Base-by-base conservation (phyloP, 2,888 invertebrate genomes). In the Thymelicus lineola region DNA sequence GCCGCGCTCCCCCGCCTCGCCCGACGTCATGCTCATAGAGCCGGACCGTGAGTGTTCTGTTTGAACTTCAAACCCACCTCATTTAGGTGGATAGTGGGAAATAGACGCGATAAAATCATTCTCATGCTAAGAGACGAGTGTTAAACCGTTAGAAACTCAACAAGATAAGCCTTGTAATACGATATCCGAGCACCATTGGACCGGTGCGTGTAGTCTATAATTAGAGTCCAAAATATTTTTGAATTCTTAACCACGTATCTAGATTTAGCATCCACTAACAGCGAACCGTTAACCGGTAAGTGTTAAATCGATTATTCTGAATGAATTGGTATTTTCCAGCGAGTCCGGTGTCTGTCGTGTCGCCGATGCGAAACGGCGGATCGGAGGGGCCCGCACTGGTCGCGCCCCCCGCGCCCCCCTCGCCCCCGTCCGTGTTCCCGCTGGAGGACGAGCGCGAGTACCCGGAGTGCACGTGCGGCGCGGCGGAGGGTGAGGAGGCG, bases 21-120 rank as follows among this genome's bases (percentile, higher is more conserved):
- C 91, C 0, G 93, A 92, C 74, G 92, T 92, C 75, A 84, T 90
- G 87, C 82, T 94, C 83, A 86, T 94, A 78, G 91, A 93, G 75
- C 86, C 90, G 0, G 89, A 90, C 74, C 71, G 90, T 86, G 70
- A 79, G 82, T 83, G 73, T 53, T 7, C 45, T 53, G 36, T 15
- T 64, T 7, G 17, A 28, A 28, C 28, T 28, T 61, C 35, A 36
- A 2, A 12, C 9, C 1, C 42, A 4, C 4, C 10, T 10, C 42
- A 42, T 42, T 42, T 12, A 12, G 1, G 12, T 42, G 9, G 28
- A 28, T 28, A 28, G 42, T 42, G 38, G 38, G 3, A 28, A 28
- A 28, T 28, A 28, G 28, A 28, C n/a, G n/a, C n/a, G 5, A 3
- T 28, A 28, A 0, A 5, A 28, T 28, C 28, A 28, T 28, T 28